Conservation (phyloP, 2,888 invertebrate genomes). For the Aphodius granarius region DNA sequence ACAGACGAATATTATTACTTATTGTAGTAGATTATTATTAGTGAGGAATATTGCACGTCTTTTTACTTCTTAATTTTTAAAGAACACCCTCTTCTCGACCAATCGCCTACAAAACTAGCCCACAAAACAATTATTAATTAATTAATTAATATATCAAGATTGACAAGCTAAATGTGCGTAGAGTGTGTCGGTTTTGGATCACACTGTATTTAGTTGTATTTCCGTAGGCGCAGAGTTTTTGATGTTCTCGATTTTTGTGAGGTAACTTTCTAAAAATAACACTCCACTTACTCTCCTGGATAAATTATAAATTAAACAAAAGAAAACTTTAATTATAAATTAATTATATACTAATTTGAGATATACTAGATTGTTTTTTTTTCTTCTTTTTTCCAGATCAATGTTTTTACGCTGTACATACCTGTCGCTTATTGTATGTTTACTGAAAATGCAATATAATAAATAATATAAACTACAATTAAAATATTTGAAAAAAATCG, state of each 20-base stretch:
- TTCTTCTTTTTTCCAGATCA: conserved; percentile 37
- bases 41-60: neutral
- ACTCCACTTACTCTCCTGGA: neutral
- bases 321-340: neutral
- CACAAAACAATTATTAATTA: conserved; percentile 6
- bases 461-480: conserved; percentile 41
- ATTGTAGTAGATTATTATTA: neutral
- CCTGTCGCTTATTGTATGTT: conserved; percentile 45
- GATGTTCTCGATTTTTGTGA: neutral
- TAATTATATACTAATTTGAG: conserved; percentile 8
- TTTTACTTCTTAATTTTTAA: neutral
- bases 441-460: conserved; percentile 42
- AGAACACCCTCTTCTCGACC: neutral
- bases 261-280: neutral
- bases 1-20: neutral
- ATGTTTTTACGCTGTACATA: conserved; percentile 45
- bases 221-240: neutral
- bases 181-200: neutral
- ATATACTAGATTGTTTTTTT: conserved; percentile 26
- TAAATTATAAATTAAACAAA: neutral
- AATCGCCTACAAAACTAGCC: neutral
- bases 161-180: neutral
- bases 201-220: conserved; percentile 2
- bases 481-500: conserved; percentile 30
- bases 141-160: conserved; percentile 3